phyloP scores from a whole-genome alignment of 2,797 vertebrate genomes.

The Acanthurus leucopareius region DNA sequence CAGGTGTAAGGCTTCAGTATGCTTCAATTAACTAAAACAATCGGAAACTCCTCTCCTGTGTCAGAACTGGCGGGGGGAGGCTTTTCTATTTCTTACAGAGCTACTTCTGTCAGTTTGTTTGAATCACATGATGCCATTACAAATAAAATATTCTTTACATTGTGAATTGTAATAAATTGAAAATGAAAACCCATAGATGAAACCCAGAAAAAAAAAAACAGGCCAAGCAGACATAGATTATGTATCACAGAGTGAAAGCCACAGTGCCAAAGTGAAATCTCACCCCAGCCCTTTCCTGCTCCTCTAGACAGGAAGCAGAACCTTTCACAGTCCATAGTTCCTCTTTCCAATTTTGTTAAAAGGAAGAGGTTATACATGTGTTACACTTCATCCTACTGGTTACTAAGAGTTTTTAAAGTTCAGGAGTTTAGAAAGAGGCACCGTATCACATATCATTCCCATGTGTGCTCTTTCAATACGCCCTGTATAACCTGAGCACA shows the following conservation, averaged over 20 bases:
- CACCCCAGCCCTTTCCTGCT: not conserved
- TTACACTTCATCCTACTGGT: not conserved
- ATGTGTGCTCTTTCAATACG: not conserved
- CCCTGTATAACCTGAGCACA: not conserved
- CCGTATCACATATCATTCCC: not conserved
- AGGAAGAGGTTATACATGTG: not conserved
- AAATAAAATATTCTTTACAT: not conserved
- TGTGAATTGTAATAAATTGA: not conserved
- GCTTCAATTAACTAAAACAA: not conserved
- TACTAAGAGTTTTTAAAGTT: not conserved
- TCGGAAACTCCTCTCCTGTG: not conserved
- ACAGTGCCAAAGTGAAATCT: conserved; percentile 24
- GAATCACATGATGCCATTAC: not conserved
- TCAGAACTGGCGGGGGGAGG: not conserved
- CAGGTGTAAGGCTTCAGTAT: not conserved
- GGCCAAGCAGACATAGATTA: not conserved
- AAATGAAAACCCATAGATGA: conserved; percentile 10
- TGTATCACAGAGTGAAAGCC: not conserved
- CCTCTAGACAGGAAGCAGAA: not conserved
- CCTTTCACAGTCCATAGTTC: not conserved
- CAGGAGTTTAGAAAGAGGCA: too few species aligned
- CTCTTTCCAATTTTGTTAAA: not conserved
- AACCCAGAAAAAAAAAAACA: not conserved
- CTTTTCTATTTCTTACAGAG: not conserved
- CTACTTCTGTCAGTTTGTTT: not conserved